Evolutionary conservation across 1,140 invertebrate genomes (phyloP), one percentile per base, ranked within the genome.

Genomic region (Tetramorium simillimum): DNA sequence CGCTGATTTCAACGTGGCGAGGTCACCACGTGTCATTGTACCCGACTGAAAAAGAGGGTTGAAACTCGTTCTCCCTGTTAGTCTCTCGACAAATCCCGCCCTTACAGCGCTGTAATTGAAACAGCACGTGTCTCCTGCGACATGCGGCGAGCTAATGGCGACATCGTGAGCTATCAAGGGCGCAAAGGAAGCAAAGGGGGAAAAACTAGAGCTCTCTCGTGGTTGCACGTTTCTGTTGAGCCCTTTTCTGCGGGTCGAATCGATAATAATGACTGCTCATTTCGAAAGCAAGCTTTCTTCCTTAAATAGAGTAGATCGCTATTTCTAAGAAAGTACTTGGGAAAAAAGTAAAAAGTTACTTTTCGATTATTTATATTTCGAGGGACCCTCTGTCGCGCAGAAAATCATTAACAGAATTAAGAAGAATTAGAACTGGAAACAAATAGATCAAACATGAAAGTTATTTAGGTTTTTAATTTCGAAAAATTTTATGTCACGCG

Each of bases 71-170:
- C 65, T 81, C 28, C 46, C 69, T 73, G n/a, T 60, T 84, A 49
- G 37, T 81, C 40, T 40, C 77, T 70, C 24, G 49, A 84, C 80
- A 84, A 84, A 84, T 84, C 72, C 65, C 72, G 77, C 89, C 89
- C 89, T 90, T 90, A 87, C 85, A 72, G 58, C 21, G 21, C 24
- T 80, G 85, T 91, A 91, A 91, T 92, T 90, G 91, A 91, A 91
- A 91, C 88, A 90, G 91, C 91, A 90, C 91, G 91, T 91, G 91
- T 90, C 91, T 87, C 70, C 67, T 69, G 87, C 87, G 72, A 87
- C 88, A 84, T 76, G 80, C 86, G 87, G 85, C 76, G 70, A 89
- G 81, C 87, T 92, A 92, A 92, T 91, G 88, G 91, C 62, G 37
- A 67, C 86, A 90, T 91, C 89, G 88, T 75, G 51, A 82, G 82